These are phyloP conservation scores for Nomada fabriciana DNA, from an alignment of 2,888 invertebrate species.

Conservation along the genomic window DNA sequence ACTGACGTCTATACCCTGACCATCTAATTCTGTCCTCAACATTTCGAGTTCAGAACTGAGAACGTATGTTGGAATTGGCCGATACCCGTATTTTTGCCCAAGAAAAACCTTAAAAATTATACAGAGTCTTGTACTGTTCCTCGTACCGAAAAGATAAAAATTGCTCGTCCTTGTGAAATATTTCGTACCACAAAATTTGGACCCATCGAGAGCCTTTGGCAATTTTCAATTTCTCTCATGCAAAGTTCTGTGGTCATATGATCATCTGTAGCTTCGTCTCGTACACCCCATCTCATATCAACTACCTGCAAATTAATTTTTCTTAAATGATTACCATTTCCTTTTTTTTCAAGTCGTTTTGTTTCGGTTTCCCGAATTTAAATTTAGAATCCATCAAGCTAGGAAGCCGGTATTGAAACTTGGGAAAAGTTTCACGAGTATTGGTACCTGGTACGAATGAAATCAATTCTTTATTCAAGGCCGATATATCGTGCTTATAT, in stretches of 20 bases:
- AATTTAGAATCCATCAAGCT: conserved; percentile 3
- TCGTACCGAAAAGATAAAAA: background rate
- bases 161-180: background rate
- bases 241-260: conserved; percentile 99
- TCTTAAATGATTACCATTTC: background rate
- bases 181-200: conserved; percentile 95
- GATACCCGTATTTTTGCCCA: conserved; percentile 99
- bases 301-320: conserved; percentile 89
- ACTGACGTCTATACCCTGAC: conserved; percentile 92
- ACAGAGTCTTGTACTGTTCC: background rate
- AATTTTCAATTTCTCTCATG: conserved; percentile 99
- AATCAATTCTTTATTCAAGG: conserved; percentile 69
- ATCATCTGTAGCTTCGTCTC: conserved; percentile 99
- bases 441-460: conserved; percentile 67
- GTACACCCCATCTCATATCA: conserved; percentile 99
- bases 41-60: conserved; percentile 95
- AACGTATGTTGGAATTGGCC: conserved; percentile 98
- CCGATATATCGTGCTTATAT: conserved; percentile 4
- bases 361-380: background rate
- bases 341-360: background rate
- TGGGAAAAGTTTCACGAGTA: conserved; percentile 26
- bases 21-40: conserved; percentile 93
- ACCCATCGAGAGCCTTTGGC: conserved; percentile 98
- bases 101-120: conserved; percentile 90
- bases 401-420: background rate